A percentile compares a stretch with the other conserved stretches of the same genome.
Conservation (phyloP, 2,888 invertebrate species). For the Harpagoxenus sublaevis region DNA sequence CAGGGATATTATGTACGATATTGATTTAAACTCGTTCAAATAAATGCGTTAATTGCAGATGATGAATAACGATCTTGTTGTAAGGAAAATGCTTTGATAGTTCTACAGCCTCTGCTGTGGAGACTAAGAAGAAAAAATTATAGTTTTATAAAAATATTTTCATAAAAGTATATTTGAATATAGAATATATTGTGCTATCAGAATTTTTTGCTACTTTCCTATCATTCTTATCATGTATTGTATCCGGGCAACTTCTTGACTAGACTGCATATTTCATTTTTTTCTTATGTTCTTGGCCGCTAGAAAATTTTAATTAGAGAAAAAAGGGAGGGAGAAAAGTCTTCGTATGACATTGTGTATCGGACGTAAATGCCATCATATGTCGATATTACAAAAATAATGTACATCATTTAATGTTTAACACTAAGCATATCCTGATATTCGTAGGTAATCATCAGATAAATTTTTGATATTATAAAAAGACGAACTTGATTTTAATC, state of each 20-base stretch:
- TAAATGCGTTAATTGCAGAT: too few relatives aligned
- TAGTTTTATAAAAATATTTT: not conserved
- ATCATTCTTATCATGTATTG: not conserved
- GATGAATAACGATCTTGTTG: too few relatives aligned
- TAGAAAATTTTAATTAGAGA: constrained; percentile 8
- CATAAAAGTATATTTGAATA: not conserved
- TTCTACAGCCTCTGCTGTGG: not conserved
- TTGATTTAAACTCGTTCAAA: too few relatives aligned
- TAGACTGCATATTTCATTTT: not conserved
- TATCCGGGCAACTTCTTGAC: not conserved
- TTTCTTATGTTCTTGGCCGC: not conserved
- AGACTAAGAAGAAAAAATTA: not conserved
- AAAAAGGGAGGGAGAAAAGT: not conserved
- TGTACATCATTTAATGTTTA: constrained; percentile 21
- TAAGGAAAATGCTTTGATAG: not conserved
- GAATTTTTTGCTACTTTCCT: not conserved
- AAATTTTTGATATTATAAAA: constrained; percentile 24
- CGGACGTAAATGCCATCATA: not conserved
- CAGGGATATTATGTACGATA: too few relatives aligned
- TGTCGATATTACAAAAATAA: constrained; percentile 22
- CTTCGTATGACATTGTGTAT: not conserved
- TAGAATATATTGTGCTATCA: not conserved
- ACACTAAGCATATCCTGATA: constrained; percentile 9
- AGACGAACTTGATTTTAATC: constrained; percentile 14
- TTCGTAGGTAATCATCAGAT: not conserved